phyloP scores from a whole-genome alignment of 2,113 vertebrate species.

The Archilochus colubris region DNA sequence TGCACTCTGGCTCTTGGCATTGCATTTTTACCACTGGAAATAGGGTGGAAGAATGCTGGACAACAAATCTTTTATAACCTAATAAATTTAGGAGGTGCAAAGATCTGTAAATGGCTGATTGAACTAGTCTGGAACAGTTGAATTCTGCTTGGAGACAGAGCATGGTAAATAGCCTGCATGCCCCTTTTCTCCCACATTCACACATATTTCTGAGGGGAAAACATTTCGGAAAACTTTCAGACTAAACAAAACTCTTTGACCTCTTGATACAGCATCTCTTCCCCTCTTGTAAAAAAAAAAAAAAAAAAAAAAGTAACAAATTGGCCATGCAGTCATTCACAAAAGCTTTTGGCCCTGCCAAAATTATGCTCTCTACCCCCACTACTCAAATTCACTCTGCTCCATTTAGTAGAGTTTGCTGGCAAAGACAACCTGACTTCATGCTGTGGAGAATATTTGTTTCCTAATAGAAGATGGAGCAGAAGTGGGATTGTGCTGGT shows the following conservation, averaged over 20 bases:
- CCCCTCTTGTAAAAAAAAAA: not conserved
- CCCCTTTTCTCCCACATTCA: not conserved
- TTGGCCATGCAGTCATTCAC: not conserved
- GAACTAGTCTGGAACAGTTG: constrained; percentile 18
- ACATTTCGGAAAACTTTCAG: not conserved
- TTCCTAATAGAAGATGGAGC: constrained; percentile 54
- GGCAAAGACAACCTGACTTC: constrained; percentile 15
- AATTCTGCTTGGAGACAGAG: not conserved
- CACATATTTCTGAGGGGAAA: not conserved
- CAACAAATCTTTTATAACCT: constrained; percentile 12
- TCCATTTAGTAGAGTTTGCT: constrained; percentile 16
- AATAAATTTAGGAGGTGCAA: constrained; percentile 4
- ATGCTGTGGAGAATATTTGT: constrained; percentile 54
- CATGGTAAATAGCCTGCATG: not conserved
- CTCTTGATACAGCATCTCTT: not conserved
- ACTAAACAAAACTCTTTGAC: constrained; percentile 42
- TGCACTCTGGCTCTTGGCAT: not conserved
- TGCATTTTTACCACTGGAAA: not conserved
- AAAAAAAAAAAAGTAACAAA: not conserved
- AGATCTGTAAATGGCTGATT: constrained; percentile 26
- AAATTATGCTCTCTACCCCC: not conserved
- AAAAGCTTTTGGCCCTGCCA: not conserved
- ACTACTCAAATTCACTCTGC: constrained; percentile 7
- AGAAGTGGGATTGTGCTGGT: constrained; percentile 51
- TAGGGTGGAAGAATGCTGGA: not conserved